A percentile compares a stretch with the other conserved stretches of the same genome.
Evolutionary conservation across 1,140 invertebrate species (phyloP).

Genomic region (Ditylenchus dipsaci): DNA sequence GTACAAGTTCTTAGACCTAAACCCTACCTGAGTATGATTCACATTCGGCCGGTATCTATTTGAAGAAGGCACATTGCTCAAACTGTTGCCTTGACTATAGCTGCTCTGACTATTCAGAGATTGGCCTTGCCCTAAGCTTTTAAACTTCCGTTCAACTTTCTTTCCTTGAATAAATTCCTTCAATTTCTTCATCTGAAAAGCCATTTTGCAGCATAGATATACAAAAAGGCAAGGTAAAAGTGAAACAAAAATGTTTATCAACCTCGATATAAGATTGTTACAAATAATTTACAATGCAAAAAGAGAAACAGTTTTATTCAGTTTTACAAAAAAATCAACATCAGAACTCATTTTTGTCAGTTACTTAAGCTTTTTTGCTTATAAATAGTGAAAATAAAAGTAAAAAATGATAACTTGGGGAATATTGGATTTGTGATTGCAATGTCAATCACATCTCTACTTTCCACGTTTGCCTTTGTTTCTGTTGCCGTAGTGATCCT

Average conservation of each 20-base stretch:
- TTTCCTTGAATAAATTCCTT: slow-evolving; percentile 36
- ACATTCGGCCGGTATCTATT: too few relatives aligned
- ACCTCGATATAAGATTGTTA: not conserved
- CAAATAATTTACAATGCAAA: too few relatives aligned
- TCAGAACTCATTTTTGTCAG: too few relatives aligned
- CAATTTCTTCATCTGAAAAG: slow-evolving; percentile 24
- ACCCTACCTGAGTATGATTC: too few relatives aligned
- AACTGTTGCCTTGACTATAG: too few relatives aligned
- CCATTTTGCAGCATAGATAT: not conserved
- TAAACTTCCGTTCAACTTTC: slow-evolving; percentile 24
- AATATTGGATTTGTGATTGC: not conserved
- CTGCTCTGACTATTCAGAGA: not conserved
- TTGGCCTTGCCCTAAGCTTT: slow-evolving; percentile 13
- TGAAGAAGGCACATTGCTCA: too few relatives aligned
- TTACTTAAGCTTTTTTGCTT: too few relatives aligned
- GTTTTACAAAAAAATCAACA: too few relatives aligned
- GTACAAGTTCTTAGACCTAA: too few relatives aligned
- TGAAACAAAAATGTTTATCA: not conserved
- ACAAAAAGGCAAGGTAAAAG: not conserved
- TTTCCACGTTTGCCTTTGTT: slow-evolving; percentile 36
- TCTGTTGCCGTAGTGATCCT: slow-evolving; percentile 37
- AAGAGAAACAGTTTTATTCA: too few relatives aligned
- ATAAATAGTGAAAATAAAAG: too few relatives aligned
- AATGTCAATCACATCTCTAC: slow-evolving; percentile 12
- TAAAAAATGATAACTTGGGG: too few relatives aligned